Conservation (phyloP, 2,797 vertebrate species). For the Eulemur coronatus region DNA sequence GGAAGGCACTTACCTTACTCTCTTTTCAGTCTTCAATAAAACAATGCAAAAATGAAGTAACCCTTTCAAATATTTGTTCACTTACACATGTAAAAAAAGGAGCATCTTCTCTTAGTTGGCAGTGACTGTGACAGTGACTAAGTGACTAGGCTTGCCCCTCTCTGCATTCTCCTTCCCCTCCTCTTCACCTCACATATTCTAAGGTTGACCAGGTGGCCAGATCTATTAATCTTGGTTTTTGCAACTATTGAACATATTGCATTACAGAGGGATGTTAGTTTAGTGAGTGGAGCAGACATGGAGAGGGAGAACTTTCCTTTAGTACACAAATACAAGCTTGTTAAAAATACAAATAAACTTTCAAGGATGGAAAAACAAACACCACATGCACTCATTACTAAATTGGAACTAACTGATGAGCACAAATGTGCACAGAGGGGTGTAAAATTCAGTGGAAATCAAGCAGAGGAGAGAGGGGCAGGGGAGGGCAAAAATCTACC, state of each 20-base stretch:
- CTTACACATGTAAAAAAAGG: background rate
- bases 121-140: background rate
- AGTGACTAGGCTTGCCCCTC: background rate
- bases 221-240: background rate
- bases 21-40: background rate
- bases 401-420: background rate
- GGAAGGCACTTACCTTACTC: background rate
- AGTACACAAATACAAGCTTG: background rate
- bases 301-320: background rate
- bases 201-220: background rate
- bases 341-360: constrained; percentile 25
- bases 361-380: background rate
- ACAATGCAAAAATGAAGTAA: background rate
- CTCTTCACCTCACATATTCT: background rate
- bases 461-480: background rate
- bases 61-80: background rate
- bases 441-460: background rate
- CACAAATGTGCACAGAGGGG: background rate
- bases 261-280: background rate
- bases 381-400: background rate
- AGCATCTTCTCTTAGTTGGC: background rate
- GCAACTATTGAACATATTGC: background rate
- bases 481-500: background rate
- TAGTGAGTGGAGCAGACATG: fast-evolving
- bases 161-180: background rate